Conservation (phyloP, 2,113 vertebrate species). For the Orientallactaga bullata region DNA sequence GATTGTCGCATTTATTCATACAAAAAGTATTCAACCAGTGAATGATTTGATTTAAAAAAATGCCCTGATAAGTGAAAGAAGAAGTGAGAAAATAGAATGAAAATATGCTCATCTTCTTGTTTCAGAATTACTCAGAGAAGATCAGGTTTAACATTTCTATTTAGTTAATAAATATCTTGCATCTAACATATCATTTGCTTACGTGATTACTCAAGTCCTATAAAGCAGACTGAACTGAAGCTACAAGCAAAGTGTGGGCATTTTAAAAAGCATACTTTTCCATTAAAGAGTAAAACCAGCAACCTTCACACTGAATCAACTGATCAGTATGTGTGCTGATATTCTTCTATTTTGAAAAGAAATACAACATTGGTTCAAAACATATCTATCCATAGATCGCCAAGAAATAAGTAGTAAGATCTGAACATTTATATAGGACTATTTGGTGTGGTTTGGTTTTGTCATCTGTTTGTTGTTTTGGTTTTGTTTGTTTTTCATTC, state of each 20-base stretch:
- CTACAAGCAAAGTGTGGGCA: background rate
- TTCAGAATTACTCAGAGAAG: slow-evolving; percentile 4
- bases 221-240: background rate
- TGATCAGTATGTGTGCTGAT: background rate
- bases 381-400: background rate
- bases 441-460: slow-evolving; percentile 6
- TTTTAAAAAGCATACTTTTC: background rate
- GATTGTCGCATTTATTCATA: background rate
- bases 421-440: background rate
- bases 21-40: background rate
- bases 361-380: background rate
- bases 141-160: background rate
- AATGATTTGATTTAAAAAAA: background rate
- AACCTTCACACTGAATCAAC: background rate
- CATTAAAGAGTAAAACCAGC: background rate
- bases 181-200: background rate
- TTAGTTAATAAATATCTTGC: slow-evolving; percentile 11
- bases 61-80: background rate
- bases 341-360: background rate
- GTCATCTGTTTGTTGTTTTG: slow-evolving; percentile 15
- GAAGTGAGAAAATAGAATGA: background rate
- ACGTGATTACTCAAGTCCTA: background rate
- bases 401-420: background rate
- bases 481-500: slow-evolving; percentile 21
- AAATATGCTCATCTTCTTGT: background rate